phyloP scores from a whole-genome alignment of 2,888 invertebrate species.

The Pristionchus arcanus region DNA sequence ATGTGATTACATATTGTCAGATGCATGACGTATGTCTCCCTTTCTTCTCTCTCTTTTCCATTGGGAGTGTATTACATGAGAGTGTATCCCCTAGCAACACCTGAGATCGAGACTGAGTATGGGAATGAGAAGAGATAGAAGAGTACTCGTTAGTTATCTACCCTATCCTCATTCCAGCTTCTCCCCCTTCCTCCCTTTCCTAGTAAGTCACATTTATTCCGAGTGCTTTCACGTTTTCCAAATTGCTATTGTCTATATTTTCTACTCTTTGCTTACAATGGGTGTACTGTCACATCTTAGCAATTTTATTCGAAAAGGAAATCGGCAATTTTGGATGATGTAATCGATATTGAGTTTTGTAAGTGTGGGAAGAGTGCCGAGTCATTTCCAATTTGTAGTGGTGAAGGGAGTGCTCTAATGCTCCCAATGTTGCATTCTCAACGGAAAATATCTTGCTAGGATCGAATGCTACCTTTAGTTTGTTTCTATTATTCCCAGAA shows the following conservation, averaged over 20 bases:
- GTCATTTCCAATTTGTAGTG: background rate
- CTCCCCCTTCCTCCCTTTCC: background rate
- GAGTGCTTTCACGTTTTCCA: background rate
- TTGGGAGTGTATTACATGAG: background rate
- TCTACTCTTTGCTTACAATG: too few species aligned
- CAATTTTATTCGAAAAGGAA: background rate
- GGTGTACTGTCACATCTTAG: too few species aligned
- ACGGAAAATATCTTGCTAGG: background rate
- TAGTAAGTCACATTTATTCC: background rate
- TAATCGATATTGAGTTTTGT: background rate
- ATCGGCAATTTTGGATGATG: background rate
- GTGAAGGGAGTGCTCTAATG: background rate
- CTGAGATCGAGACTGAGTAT: background rate
- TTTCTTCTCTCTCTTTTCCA: background rate
- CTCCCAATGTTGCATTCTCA: background rate
- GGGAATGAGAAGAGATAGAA: background rate
- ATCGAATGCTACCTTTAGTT: background rate
- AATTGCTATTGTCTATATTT: background rate
- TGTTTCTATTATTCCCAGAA: background rate
- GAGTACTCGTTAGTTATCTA: background rate
- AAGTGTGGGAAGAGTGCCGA: background rate
- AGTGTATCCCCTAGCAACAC: conserved; percentile 34
- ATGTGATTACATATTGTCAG: background rate
- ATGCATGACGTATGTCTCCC: background rate
- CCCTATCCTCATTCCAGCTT: background rate